Conservation (phyloP, 2,797 vertebrate genomes). For the Oryzias sinensis region DNA sequence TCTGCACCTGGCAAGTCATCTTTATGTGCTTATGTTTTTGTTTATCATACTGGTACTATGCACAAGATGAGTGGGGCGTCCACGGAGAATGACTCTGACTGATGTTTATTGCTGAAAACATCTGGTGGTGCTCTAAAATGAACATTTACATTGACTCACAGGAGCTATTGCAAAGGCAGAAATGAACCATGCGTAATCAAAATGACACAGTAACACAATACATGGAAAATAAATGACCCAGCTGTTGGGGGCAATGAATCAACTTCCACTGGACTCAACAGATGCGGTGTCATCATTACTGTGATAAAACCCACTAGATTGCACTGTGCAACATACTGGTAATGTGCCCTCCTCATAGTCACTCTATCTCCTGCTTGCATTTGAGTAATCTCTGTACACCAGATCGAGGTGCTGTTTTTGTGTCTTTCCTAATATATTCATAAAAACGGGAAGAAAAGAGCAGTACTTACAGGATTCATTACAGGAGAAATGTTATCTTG, state of each 20-base stretch:
- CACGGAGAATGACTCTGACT: slow-evolving; percentile 46
- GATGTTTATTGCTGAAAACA: slow-evolving; percentile 69
- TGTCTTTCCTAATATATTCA: slow-evolving; percentile 50
- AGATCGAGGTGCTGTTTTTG: slow-evolving; percentile 47
- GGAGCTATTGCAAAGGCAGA: slow-evolving; percentile 64
- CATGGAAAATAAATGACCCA: slow-evolving; percentile 71
- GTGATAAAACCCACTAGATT: slow-evolving; percentile 55
- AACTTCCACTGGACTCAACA: slow-evolving; percentile 63
- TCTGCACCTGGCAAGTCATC: slow-evolving; percentile 22
- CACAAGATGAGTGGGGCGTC: slow-evolving; percentile 41
- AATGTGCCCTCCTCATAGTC: slow-evolving; percentile 28
- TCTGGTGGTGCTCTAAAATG: slow-evolving; percentile 58
- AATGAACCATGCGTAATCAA: slow-evolving; percentile 69
- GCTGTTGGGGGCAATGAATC: slow-evolving; percentile 66
- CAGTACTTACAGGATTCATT: slow-evolving; percentile 37
- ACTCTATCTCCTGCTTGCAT: slow-evolving; percentile 28
- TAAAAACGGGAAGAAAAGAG: slow-evolving; percentile 18
- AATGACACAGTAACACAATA: slow-evolving; percentile 63
- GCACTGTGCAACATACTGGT: slow-evolving; percentile 31
- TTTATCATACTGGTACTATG: slow-evolving; percentile 27
- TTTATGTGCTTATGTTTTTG: slow-evolving; percentile 47
- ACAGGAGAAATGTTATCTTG: slow-evolving; percentile 66
- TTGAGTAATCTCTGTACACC: slow-evolving; percentile 42
- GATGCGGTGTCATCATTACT: slow-evolving; percentile 69
- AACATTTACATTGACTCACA: slow-evolving; percentile 67